These are phyloP conservation scores for Copidosoma aretas DNA, from an alignment of 2,888 invertebrate genomes.

Conservation along the genomic window DNA sequence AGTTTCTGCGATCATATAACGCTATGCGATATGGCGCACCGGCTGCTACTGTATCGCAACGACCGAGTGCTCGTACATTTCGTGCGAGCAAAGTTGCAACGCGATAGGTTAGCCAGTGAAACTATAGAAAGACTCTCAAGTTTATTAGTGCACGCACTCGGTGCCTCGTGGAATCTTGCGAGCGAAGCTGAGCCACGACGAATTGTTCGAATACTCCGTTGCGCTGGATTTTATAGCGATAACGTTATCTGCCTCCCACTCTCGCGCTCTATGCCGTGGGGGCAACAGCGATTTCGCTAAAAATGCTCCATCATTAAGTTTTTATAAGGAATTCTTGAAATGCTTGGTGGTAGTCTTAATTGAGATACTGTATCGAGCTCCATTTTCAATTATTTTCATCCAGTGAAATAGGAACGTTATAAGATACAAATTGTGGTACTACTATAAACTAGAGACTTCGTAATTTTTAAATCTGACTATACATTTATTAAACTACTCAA, in stretches of 20 bases:
- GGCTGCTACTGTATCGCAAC: conserved; percentile 19
- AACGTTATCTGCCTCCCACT: background rate
- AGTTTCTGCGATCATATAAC: conserved; percentile 30
- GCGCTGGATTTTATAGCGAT: background rate
- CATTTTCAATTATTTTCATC: too few species aligned
- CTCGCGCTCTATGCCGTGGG: background rate
- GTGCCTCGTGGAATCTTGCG: background rate
- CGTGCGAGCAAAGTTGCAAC: conserved; percentile 27
- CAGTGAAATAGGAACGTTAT: too few species aligned
- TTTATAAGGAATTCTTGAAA: background rate
- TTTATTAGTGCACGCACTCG: conserved; percentile 21
- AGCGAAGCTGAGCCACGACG: conserved; percentile 1
- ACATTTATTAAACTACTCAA: too few species aligned
- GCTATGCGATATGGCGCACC: conserved; percentile 13
- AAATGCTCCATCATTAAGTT: background rate
- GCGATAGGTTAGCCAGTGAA: conserved; percentile 13
- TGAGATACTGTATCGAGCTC: too few species aligned
- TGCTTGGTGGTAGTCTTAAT: background rate
- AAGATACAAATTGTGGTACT: too few species aligned
- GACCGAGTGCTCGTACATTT: conserved; percentile 29
- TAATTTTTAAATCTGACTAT: too few species aligned
- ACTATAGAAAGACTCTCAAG: conserved; percentile 10
- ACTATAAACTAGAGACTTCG: too few species aligned
- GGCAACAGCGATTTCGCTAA: background rate
- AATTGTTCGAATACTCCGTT: too few species aligned